phyloP scores from a whole-genome alignment of 2,113 vertebrate genomes.

The Drymodes brunneopygia region DNA sequence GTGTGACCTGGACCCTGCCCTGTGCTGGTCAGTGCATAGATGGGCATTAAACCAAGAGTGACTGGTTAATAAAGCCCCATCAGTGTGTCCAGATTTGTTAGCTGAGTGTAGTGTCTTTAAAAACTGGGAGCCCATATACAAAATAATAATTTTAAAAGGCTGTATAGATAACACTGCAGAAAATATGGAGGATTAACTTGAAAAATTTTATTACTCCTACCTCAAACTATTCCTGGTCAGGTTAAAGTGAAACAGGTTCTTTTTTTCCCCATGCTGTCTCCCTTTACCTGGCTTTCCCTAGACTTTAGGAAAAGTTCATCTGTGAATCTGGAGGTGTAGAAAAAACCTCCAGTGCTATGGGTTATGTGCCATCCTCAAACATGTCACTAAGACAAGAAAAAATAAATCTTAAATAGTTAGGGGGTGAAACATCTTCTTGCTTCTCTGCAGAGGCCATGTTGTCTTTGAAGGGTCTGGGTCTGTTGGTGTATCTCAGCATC shows the following conservation, averaged over 20 bases:
- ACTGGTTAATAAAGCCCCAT: accelerated
- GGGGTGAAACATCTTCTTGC: background rate
- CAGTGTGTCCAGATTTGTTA: background rate
- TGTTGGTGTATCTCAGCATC: background rate
- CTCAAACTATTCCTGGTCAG: background rate
- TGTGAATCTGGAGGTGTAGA: background rate
- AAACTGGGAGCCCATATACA: background rate
- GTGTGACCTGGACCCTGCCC: background rate
- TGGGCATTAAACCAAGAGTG: background rate
- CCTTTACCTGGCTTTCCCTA: background rate
- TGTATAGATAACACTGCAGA: background rate
- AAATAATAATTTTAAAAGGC: background rate
- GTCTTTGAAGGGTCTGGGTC: background rate
- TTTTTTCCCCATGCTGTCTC: background rate
- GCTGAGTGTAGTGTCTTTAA: background rate
- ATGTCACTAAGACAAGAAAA: background rate
- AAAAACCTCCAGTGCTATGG: background rate
- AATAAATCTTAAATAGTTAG: background rate
- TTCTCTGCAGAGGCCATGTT: background rate
- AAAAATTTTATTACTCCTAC: background rate
- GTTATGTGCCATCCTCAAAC: background rate
- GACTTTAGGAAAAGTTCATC: background rate
- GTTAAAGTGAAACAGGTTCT: background rate
- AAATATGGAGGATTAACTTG: background rate
- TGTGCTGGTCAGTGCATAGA: background rate